Base-by-base conservation (phyloP, 2,797 vertebrate genomes). In the Danio tinwini region DNA sequence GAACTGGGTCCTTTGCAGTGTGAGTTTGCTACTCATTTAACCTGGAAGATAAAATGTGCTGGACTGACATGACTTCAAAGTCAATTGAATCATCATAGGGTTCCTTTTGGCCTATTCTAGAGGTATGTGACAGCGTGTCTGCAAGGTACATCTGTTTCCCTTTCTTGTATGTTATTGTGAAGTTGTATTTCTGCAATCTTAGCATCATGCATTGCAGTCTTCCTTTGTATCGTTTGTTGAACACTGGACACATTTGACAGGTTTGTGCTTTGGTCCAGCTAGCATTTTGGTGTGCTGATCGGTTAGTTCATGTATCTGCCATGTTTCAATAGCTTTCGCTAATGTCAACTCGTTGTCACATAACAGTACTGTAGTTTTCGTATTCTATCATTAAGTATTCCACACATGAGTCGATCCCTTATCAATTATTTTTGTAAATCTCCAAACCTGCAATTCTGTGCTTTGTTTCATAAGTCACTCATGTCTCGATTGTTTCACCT, bases 261-360 rank as follows among this genome's bases (percentile, higher is more conserved):
- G n/a, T n/a, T n/a, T n/a, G 3, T 16, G 59, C 5, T 62, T 62
- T 62, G 59, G 37, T 62, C 37, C 59, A 7, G 59, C 59, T 16
- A 62, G 59, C 40, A 61, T 67, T 67, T 67, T 49, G 7, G 44
- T 67, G 64, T 67, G 64, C 64, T 21, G 44, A 12, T 67, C 64
- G n/a, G n/a, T n/a, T n/a, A n/a, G n/a, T n/a, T n/a, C n/a, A n/a
- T 3, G 64, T 67, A n/a, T n/a, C n/a, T n/a, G n/a, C n/a, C n/a
- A n/a, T n/a, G n/a, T n/a, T n/a, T n/a, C n/a, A n/a, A n/a, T n/a
- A n/a, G n/a, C n/a, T n/a, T n/a, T n/a, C n/a, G n/a, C n/a, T n/a
- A n/a, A n/a, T n/a, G n/a, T n/a, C n/a, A n/a, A n/a, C n/a, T n/a
- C n/a, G n/a, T n/a, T n/a, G n/a, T n/a, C n/a, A n/a, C n/a, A n/a